Conservation (phyloP, 2,888 invertebrate species). For the Eristalinus sepulchralis region DNA sequence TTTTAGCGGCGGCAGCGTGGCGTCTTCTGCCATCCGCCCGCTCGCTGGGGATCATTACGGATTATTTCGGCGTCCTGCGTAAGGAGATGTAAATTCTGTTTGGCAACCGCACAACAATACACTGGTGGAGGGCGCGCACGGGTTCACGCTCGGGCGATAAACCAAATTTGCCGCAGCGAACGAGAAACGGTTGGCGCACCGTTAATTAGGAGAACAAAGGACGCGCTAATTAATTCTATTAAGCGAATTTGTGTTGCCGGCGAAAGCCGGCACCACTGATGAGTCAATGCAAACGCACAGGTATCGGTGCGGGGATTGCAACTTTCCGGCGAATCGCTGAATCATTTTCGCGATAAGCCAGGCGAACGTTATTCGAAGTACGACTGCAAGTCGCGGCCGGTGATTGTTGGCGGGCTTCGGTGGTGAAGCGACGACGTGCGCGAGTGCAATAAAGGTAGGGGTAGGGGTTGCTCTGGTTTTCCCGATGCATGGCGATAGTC, state of each 20-base stretch:
- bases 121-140: neutral
- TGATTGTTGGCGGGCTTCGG: neutral
- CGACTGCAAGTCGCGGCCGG: neutral
- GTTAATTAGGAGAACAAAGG: slow-evolving; percentile 32
- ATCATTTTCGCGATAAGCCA: slow-evolving; percentile 27
- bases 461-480: neutral
- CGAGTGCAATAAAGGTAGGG: neutral
- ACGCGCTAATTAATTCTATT: slow-evolving; percentile 47
- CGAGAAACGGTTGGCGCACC: neutral
- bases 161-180: slow-evolving; percentile 5
- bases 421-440: neutral
- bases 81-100: slow-evolving; percentile 42
- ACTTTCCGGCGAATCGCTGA: slow-evolving; percentile 16
- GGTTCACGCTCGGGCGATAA: slow-evolving; percentile 1
- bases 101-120: slow-evolving; percentile 4
- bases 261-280: neutral
- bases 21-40: neutral
- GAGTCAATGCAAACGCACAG: slow-evolving; percentile 10
- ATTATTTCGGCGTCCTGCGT: slow-evolving; percentile 8
- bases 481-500: neutral
- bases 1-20: neutral
- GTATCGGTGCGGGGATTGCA: neutral
- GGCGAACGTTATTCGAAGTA: neutral
- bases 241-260: slow-evolving; percentile 9
- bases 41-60: slow-evolving; percentile 20